Base-by-base conservation (phyloP, 2,797 vertebrate species). In the Aphelocoma californica region DNA sequence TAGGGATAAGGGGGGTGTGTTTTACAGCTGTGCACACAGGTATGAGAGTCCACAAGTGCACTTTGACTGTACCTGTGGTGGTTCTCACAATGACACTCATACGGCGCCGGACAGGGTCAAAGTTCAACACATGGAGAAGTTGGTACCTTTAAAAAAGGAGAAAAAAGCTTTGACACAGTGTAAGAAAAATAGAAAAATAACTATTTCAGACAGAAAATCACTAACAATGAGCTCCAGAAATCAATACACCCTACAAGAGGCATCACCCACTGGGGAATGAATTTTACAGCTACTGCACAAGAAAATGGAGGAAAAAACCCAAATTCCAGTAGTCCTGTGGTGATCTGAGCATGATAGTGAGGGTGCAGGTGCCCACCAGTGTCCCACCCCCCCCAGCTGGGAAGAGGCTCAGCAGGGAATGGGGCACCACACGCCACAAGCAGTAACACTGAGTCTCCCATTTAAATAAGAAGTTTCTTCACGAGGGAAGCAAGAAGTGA, bases 21-120 rank as follows among this genome's bases (percentile, higher is more conserved):
- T 66, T 56, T 8, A 1, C 1, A 45, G 60, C n/a, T 38, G 16
- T 34, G 44, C 61, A 69, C 31, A 17, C 3, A 24, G 1, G 7
- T 3, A 2, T 3, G 9, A 14, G 38, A 61, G 38, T 2, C 12
- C 56, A 85, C 18, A 44, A 61, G 6, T 1, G 14, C 6, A 4
- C 53, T 54, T 9, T 16, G 88, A 28, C 56, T 32, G 95, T 97
- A 99, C 99, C 99, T 93, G 98, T 96, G 74, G 70, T 97, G 75
- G 97, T 98, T 97, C 97, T 98, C 88, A 99, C 99, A 60, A 99
- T 98, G 51, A 99, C 99, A 54, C 99, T 99, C 99, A 99, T 99
- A 56, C 99, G 98, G 84, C 99, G 98, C 81, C 99, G 98, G 67
- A 99, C 98, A 1, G 99, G 98, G 97, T 99, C 99, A 78, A 99